Evolutionary conservation across 1,140 invertebrate genomes (phyloP), one percentile per base, ranked within the genome.

Genomic region (Drosophila sechellia): DNA sequence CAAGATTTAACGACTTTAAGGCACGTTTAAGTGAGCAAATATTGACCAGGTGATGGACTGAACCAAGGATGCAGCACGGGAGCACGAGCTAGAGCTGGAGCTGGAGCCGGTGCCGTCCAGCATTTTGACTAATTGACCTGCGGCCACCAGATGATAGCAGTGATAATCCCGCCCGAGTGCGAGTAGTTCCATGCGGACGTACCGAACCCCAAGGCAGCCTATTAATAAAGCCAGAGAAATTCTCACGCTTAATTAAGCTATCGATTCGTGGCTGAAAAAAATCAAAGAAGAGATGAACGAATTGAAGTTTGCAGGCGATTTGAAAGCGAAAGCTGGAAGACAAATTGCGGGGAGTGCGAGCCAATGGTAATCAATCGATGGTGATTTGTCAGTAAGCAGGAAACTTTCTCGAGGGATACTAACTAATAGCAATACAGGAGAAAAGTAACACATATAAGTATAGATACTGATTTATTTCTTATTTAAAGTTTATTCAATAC

Each of bases 221-320:
- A 87, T 87, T 83, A 87, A 87, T 87, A 87, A 61, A 79, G 53
- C 54, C 55, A 31, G 71, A 83, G 65, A 87, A 70, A 77, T 72
- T 74, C 76, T 83, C 66, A 87, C 83, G 84, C 83, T 87, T 87
- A 87, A 87, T 87, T 87, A 87, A 83, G 70, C 84, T 89, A 87
- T 87, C 84, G 83, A 87, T 87, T 87, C 66, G 66, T 87, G 53
- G 54, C 40, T 54, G 60, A 59, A 72, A 76, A 76, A 79, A 71
- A 59, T 55, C 63, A 59, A 56, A 61, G 58, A 72, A 48, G 68
- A 56, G 55, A 58, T 70, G 55, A 70, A 70, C 64, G 64, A 70
- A 69, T 56, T 70, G 43, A 68, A 68, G 64, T 68, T 69, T 39
- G 35, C 50, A 35, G 37, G 64, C 34, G 60, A 68, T 68, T 68